Percentiles rank a stretch among this genome's conserved stretches.
These are phyloP conservation scores for Xylocampa areola DNA, from an alignment of 2,888 invertebrate species.

Conservation along the genomic window DNA sequence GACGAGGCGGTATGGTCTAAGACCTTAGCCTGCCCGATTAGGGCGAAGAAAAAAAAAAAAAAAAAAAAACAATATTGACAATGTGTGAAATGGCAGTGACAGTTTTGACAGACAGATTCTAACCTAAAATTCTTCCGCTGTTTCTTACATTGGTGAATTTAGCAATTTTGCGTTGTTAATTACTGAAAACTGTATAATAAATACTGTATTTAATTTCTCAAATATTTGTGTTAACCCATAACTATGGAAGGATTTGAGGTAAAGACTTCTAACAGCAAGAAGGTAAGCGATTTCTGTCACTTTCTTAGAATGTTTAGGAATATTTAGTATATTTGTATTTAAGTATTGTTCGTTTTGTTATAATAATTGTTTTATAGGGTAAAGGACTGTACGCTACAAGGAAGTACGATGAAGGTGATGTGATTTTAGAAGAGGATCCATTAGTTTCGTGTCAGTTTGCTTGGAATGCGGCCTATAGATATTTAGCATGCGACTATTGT, in stretches of 20 bases:
- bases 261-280: conserved; percentile 78
- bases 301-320: no score
- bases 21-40: no score
- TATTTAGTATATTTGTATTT: no score
- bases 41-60: no score
- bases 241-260: conserved; percentile 83
- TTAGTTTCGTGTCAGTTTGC: conserved; percentile 97
- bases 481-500: conserved; percentile 97
- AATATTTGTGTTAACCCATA: background rate
- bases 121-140: conserved; percentile 30
- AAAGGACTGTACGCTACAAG: conserved; percentile 94
- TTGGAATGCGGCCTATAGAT: conserved; percentile 97
- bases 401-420: conserved; percentile 92
- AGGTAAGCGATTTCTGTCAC: conserved; percentile 65
- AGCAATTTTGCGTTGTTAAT: conserved; percentile 9
- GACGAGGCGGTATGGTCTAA: no score
- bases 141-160: conserved; percentile 8
- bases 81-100: background rate
- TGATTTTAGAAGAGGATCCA: conserved; percentile 96
- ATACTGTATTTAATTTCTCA: background rate
- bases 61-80: no score
- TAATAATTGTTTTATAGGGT: conserved; percentile 90
- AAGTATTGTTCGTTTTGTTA: conserved; percentile 11
- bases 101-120: conserved; percentile 15
- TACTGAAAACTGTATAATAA: background rate